Evolutionary conservation across 1,140 invertebrate genomes (phyloP).

Genomic region (Odontomachus brunneus): DNA sequence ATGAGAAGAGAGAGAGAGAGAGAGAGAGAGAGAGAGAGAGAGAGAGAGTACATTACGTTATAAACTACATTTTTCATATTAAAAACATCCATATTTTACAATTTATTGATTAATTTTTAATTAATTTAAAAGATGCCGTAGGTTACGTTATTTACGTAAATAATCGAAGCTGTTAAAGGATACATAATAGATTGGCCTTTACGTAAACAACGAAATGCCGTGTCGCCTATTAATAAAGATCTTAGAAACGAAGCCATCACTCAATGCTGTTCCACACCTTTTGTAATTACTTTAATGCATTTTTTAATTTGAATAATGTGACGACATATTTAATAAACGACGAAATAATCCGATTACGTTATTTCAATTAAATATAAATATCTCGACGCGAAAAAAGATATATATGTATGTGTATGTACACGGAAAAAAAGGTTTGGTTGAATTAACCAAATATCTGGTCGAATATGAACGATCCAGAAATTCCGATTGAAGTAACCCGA

Average conservation of each 20-base stretch:
- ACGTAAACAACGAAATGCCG: conserved; percentile 17
- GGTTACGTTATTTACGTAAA: no score
- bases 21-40: no score
- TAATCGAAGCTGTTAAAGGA: neutral
- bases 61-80: neutral
- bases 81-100: neutral
- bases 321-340: conserved; percentile 6
- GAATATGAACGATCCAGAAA: no score
- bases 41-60: neutral
- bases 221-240: conserved; percentile 51
- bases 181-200: conserved; percentile 18
- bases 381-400: no score
- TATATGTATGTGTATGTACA: no score
- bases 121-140: conserved; percentile 7
- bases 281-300: conserved; percentile 52
- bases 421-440: no score
- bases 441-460: no score
- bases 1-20: no score
- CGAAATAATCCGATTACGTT: neutral
- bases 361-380: conserved; percentile 8
- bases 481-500: no score
- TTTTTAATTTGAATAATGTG: conserved; percentile 35
- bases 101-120: conserved; percentile 2
- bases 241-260: conserved; percentile 27
- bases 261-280: conserved; percentile 27